A percentile compares a stretch with the other conserved stretches of the same genome.
These are phyloP conservation scores for Gerris lacustris DNA, from an alignment of 2,888 invertebrate genomes.

Conservation along the genomic window DNA sequence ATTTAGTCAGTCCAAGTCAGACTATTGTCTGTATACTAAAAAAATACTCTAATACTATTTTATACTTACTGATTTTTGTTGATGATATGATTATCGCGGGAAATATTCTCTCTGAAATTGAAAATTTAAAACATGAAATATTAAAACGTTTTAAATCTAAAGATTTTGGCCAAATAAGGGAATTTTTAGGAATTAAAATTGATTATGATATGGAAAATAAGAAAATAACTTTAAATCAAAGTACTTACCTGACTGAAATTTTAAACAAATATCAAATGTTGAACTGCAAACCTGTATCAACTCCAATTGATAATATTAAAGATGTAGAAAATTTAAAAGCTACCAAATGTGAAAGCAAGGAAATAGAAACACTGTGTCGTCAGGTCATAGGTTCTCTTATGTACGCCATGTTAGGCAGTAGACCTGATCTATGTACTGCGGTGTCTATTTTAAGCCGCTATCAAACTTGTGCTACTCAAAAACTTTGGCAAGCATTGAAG, in stretches of 20 bases:
- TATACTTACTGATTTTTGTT: not conserved
- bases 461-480: not conserved
- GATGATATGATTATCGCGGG: not conserved
- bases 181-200: not conserved
- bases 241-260: not conserved
- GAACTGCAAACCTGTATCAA: not conserved
- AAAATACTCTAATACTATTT: not conserved
- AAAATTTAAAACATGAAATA: not conserved
- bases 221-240: not conserved
- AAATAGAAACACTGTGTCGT: not conserved
- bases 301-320: not conserved
- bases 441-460: not conserved
- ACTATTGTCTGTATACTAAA: not conserved
- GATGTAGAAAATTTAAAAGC: not conserved
- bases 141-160: not conserved
- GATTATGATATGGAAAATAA: not conserved
- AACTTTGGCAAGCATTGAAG: not conserved
- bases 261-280: not conserved
- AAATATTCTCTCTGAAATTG: not conserved
- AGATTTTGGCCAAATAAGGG: not conserved
- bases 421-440: not conserved
- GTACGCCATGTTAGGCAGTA: not conserved
- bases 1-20: not conserved
- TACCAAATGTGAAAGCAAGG: not conserved
- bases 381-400: not conserved